A percentile compares a stretch with the other conserved stretches of the same genome.
Evolutionary conservation across 2,888 invertebrate genomes (phyloP).

Genomic region (Agrilus biguttatus): DNA sequence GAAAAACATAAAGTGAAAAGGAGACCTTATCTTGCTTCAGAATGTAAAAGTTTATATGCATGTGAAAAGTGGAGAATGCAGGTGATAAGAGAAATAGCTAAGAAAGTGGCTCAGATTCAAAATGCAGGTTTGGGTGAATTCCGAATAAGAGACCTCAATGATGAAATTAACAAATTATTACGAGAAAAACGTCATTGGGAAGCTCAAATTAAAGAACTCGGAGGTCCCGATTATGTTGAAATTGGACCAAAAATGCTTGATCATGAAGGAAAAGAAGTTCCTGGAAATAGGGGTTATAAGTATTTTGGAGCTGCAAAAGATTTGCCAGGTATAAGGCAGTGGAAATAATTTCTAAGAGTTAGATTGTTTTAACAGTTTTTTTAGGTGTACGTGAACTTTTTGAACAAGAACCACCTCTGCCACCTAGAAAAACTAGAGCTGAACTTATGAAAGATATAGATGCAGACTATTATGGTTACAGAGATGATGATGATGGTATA

Average conservation of each 20-base stretch:
- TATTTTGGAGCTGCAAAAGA: constrained; percentile 98
- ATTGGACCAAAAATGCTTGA: constrained; percentile 89
- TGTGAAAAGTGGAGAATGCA: constrained; percentile 95
- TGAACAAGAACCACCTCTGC: constrained; percentile 86
- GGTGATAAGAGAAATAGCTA: constrained; percentile 92
- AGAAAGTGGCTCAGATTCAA: constrained; percentile 98
- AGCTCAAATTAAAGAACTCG: constrained; percentile 84
- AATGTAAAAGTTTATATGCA: constrained; percentile 81
- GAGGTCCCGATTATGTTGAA: constrained; percentile 86
- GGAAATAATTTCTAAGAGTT: not conserved
- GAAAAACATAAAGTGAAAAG: constrained; percentile 64
- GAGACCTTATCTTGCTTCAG: constrained; percentile 86
- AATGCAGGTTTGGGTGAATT: constrained; percentile 99
- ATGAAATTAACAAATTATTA: constrained; percentile 96
- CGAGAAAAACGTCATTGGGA: constrained; percentile 98
- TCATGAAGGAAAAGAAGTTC: constrained; percentile 90
- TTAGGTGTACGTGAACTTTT: constrained; percentile 89
- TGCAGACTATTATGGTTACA: constrained; percentile 96
- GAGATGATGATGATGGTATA: constrained; percentile 97
- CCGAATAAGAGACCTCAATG: constrained; percentile 92
- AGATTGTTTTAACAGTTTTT: constrained; percentile 1
- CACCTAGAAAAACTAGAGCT: constrained; percentile 81
- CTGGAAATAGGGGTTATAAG: constrained; percentile 95
- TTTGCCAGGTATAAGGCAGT: constrained; percentile 58
- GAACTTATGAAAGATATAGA: constrained; percentile 98